Evolutionary conservation across 1,140 invertebrate genomes (phyloP), one percentile per base, ranked within the genome.

Genomic region (Eriosoma lanigerum): DNA sequence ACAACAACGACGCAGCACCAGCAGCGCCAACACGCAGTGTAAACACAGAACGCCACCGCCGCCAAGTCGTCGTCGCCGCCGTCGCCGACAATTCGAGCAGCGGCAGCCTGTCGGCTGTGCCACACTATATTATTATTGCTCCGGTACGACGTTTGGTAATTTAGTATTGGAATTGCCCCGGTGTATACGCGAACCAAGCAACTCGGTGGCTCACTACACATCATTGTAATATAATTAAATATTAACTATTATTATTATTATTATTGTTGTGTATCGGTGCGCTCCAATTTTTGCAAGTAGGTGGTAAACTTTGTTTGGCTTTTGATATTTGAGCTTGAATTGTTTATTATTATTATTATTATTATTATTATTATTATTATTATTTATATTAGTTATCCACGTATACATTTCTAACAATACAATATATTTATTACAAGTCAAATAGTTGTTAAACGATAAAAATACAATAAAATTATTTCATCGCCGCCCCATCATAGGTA

Each of bases 121-220:
- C 19, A 21, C 19, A 19, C n/a, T n/a, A 9, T 64, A 38, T 64
- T n/a, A 44, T 38, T n/a, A 64, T 29, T 64, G 13, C 29, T 64
- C n/a, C 29, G 62, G 29, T 38, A 19, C 60, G 60, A n/a, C 60
- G 60, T 32, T 60, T 60, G 17, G 58, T 26, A n/a, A 15, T 62
- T 62, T 62, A 62, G 62, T 64, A 38, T 64, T 38, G 62, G 32
- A 64, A 44, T 38, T 64, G 62, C 62, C 62, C 62, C 19, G 62
- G 62, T 64, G 29, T 44, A 19, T 29, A 64, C n/a, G 62, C 62
- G 32, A 64, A 64, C 62, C 32, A 8, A 8, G 62, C 62, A 38
- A 64, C 29, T 29, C 62, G 62, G 32, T 29, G 62, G 19, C 62
- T 29, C 62, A 19, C 19, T 38, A 15, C 64, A 66, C 62, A 46